Conservation (phyloP, 2,797 vertebrate genomes). For the Microctenopoma steveboyesi region DNA sequence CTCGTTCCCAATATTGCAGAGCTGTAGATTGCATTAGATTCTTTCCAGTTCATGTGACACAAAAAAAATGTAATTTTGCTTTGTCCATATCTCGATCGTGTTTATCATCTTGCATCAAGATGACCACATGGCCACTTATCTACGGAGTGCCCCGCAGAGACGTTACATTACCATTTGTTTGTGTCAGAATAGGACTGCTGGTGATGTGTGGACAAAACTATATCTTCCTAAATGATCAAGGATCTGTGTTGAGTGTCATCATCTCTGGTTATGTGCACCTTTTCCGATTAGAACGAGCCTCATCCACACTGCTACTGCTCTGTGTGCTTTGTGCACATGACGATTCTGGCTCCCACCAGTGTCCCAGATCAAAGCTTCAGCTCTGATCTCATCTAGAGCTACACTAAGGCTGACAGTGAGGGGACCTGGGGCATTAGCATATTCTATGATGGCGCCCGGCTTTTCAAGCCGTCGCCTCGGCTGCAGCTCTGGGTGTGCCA, state of each 20-base stretch:
- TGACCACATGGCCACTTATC: conserved; percentile 72
- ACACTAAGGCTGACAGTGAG: conserved; percentile 74
- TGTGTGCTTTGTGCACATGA: conserved; percentile 67
- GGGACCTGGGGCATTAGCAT: conserved; percentile 80
- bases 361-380: conserved; percentile 76
- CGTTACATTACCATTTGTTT: conserved; percentile 51
- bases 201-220: conserved; percentile 6
- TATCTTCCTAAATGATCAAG: conserved; percentile 28
- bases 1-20: too few species aligned
- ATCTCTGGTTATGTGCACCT: conserved; percentile 39
- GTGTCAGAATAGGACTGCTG: conserved; percentile 33
- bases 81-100: conserved; percentile 58
- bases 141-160: conserved; percentile 52
- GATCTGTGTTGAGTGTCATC: conserved; percentile 26
- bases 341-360: conserved; percentile 71
- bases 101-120: conserved; percentile 62
- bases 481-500: conserved; percentile 78
- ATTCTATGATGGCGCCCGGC: conserved; percentile 81
- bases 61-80: conserved; percentile 62
- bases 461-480: conserved; percentile 80
- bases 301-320: conserved; percentile 57
- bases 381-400: conserved; percentile 78
- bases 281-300: conserved; percentile 54
- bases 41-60: conserved; percentile 47
- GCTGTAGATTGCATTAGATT: too few species aligned